These are phyloP conservation scores for Eurypyga helias DNA, from an alignment of 2,113 vertebrate species.

Conservation along the genomic window DNA sequence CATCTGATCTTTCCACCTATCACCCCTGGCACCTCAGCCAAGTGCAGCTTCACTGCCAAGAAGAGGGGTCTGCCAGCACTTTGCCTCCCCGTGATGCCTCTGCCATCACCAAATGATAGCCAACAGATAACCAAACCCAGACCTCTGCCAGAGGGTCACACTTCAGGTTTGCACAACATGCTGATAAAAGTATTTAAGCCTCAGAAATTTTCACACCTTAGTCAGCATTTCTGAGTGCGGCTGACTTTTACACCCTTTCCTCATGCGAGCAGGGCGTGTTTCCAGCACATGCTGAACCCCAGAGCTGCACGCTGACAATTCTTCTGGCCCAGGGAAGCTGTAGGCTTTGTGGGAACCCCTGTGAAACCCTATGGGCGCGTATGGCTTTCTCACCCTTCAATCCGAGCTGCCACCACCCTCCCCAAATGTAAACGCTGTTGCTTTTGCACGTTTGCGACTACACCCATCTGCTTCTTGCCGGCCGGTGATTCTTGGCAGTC, in stretches of 20 bases:
- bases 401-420: not conserved
- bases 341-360: not conserved
- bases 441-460: not conserved
- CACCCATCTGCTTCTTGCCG: not conserved
- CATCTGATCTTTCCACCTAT: not conserved
- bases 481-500: not conserved
- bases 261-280: not conserved
- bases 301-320: fast-evolving
- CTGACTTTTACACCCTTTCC: not conserved
- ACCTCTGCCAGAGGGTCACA: not conserved
- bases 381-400: not conserved
- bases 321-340: not conserved
- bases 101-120: fast-evolving
- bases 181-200: not conserved
- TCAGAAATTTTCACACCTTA: not conserved
- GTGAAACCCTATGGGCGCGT: not conserved
- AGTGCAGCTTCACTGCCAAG: not conserved
- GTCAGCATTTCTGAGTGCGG: not conserved
- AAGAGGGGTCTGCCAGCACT: not conserved
- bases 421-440: not conserved
- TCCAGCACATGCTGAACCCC: fast-evolving
- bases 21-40: not conserved
- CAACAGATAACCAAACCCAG: not conserved
- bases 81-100: fast-evolving
- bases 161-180: not conserved